Conservation (phyloP, 2,113 vertebrate genomes). For the Hemiprocne comata region DNA sequence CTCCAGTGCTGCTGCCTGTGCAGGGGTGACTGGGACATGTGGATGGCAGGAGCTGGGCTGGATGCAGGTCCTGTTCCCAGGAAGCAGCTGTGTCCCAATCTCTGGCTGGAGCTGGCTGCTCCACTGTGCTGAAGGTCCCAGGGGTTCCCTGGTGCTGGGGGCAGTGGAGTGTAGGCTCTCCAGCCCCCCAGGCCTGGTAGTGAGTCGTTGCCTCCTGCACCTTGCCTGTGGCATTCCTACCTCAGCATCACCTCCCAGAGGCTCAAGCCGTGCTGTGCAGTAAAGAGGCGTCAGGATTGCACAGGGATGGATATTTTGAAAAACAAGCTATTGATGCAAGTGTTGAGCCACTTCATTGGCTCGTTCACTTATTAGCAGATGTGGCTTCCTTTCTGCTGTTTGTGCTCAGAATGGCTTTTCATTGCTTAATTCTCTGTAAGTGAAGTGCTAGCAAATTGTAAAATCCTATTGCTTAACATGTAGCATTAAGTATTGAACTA, state of each 20-base stretch:
- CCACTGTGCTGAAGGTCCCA: background rate
- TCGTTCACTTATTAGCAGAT: constrained; percentile 3
- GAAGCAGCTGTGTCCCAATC: accelerated
- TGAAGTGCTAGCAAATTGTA: constrained; percentile 73
- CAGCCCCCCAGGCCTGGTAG: accelerated
- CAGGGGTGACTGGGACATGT: accelerated
- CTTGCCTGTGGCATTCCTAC: accelerated
- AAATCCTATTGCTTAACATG: constrained; percentile 74
- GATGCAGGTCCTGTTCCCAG: accelerated
- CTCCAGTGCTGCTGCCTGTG: accelerated
- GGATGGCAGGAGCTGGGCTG: background rate
- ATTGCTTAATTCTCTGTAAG: constrained; percentile 76
- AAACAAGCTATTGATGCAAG: constrained; percentile 53
- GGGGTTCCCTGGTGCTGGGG: background rate
- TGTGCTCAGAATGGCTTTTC: constrained; percentile 72
- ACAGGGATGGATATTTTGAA: background rate
- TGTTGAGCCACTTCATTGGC: constrained; percentile 33
- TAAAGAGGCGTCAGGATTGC: background rate
- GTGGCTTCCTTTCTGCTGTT: constrained; percentile 54
- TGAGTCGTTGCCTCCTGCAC: accelerated
- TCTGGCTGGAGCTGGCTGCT: no score
- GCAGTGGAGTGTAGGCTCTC: accelerated
- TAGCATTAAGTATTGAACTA: constrained; percentile 75
- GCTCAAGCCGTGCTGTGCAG: accelerated
- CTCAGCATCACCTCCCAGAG: accelerated